A percentile compares a stretch with the other conserved stretches of the same genome.
phyloP scores from a whole-genome alignment of 2,113 vertebrate genomes.

The Leuciscus idus region DNA sequence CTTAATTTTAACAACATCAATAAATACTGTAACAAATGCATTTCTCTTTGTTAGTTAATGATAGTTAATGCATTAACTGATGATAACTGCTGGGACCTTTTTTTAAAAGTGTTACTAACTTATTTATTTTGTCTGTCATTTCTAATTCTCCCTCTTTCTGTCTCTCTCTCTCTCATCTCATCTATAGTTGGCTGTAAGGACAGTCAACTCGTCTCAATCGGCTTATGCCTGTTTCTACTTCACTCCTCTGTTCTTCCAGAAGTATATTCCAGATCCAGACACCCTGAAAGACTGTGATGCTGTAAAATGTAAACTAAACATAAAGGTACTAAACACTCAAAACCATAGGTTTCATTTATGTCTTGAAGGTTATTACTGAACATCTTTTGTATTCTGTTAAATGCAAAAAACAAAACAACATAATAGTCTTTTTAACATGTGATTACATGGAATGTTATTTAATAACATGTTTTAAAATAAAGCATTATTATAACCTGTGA shows the following conservation, averaged over 20 bases:
- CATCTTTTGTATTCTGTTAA: too few species aligned
- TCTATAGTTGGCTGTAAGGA: constrained; percentile 85
- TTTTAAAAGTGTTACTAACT: background rate
- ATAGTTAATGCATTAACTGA: too few species aligned
- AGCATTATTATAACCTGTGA: background rate
- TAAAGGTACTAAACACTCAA: constrained; percentile 81
- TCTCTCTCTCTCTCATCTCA: background rate
- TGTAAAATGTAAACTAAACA: constrained; percentile 81
- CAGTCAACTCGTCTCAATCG: constrained; percentile 86
- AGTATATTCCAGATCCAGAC: constrained; percentile 74
- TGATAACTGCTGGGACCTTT: background rate
- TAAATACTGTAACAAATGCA: too few species aligned
- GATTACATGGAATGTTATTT: background rate
- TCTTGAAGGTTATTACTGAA: background rate
- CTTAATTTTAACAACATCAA: too few species aligned
- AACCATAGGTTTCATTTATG: background rate
- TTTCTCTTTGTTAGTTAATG: too few species aligned
- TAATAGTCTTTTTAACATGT: too few species aligned
- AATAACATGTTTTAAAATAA: background rate
- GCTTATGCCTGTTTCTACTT: constrained; percentile 89
- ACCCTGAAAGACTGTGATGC: constrained; percentile 56
- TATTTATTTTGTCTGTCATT: background rate
- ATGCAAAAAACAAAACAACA: too few species aligned
- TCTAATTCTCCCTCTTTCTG: constrained; percentile 8
- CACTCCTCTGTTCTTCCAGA: constrained; percentile 86